Evolutionary conservation across 2,888 invertebrate species (phyloP).

Genomic region (Caenorhabditis panamensis): DNA sequence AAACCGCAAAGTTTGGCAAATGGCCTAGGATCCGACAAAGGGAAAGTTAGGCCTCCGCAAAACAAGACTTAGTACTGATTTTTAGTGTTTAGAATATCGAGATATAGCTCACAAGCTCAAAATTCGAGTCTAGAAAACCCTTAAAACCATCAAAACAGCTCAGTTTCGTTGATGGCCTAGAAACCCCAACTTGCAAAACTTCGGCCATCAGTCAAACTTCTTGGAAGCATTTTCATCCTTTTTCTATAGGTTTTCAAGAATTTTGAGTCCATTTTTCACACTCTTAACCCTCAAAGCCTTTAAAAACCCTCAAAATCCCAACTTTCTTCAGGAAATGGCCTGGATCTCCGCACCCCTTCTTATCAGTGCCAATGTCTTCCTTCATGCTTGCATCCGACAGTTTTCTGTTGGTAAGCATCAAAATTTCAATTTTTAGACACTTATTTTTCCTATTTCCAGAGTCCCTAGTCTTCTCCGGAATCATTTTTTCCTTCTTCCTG

Average conservation of each 20-base stretch:
- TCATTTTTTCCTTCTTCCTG: constrained; percentile 64
- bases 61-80: neutral
- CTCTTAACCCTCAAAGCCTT: too few species aligned
- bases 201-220: neutral
- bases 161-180: constrained; percentile 1
- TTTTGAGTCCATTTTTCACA: too few species aligned
- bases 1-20: too few species aligned
- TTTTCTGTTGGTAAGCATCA: constrained; percentile 50
- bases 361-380: constrained; percentile 66
- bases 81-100: too few species aligned
- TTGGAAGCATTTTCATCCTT: neutral
- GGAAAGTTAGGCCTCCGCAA: constrained; percentile 3
- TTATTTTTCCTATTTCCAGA: constrained; percentile 34
- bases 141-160: too few species aligned
- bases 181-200: neutral
- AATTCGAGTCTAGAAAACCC: too few species aligned
- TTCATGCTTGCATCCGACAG: constrained; percentile 65
- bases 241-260: too few species aligned
- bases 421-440: too few species aligned
- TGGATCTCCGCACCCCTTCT: constrained; percentile 68
- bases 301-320: neutral
- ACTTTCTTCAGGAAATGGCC: constrained; percentile 62
- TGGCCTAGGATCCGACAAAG: neutral
- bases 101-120: too few species aligned
- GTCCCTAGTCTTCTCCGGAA: constrained; percentile 57